Percentiles rank a stretch among this genome's conserved stretches.
Conservation (phyloP, 2,888 invertebrate genomes). For the Lasius platythorax region DNA sequence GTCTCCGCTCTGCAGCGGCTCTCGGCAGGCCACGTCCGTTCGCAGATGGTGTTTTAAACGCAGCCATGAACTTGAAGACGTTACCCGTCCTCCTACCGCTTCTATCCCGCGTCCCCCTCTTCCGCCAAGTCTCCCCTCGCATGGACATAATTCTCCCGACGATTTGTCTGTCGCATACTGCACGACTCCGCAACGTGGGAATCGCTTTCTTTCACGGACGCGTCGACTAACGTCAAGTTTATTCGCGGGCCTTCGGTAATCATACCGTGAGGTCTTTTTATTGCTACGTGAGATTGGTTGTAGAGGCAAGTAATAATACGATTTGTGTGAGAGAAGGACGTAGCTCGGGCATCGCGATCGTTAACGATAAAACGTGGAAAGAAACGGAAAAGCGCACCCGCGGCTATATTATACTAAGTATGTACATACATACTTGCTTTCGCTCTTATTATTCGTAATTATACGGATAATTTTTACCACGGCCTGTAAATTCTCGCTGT, state of each 20-base stretch:
- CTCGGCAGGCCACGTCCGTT: slow-evolving; percentile 72
- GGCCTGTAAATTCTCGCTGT: neutral
- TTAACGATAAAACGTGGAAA: slow-evolving; percentile 44
- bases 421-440: slow-evolving; percentile 16
- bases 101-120: slow-evolving; percentile 45
- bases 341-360: slow-evolving; percentile 32
- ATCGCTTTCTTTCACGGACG: slow-evolving; percentile 61
- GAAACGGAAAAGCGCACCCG: slow-evolving; percentile 9
- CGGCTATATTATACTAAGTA: slow-evolving; percentile 1
- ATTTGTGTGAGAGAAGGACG: slow-evolving; percentile 41
- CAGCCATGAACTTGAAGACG: slow-evolving; percentile 80
- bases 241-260: slow-evolving; percentile 55
- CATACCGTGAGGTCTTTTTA: slow-evolving; percentile 52
- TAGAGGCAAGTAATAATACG: slow-evolving; percentile 48
- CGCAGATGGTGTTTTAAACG: slow-evolving; percentile 82
- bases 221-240: slow-evolving; percentile 54
- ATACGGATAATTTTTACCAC: neutral
- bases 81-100: slow-evolving; percentile 56
- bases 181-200: slow-evolving; percentile 69
- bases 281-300: slow-evolving; percentile 49
- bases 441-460: slow-evolving; percentile 3
- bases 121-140: slow-evolving; percentile 42
- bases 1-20: slow-evolving; percentile 42
- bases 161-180: slow-evolving; percentile 75
- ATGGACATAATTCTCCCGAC: slow-evolving; percentile 73